Evolutionary conservation across 2,113 vertebrate genomes (phyloP).

Genomic region (Pteruthius melanotis): DNA sequence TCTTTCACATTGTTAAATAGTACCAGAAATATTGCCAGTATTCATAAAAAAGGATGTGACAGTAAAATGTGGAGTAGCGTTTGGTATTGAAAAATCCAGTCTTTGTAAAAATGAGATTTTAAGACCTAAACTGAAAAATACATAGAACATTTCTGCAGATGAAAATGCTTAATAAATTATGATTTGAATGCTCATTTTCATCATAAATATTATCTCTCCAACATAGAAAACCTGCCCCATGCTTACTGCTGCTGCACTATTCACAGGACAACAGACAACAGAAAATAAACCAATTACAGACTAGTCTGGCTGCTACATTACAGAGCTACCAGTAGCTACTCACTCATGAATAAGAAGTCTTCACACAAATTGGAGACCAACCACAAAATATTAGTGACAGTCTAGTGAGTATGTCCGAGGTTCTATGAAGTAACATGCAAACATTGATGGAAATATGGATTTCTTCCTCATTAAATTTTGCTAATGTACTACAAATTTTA

Average conservation of each 20-base stretch:
- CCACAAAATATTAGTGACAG: constrained; percentile 46
- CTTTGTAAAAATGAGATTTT: background rate
- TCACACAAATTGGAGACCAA: constrained; percentile 17
- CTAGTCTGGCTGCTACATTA: background rate
- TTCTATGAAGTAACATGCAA: background rate
- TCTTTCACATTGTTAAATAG: background rate
- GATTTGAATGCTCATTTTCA: background rate
- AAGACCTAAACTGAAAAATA: background rate
- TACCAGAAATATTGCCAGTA: background rate
- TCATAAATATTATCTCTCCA: background rate
- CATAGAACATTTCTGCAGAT: background rate
- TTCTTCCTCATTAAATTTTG: background rate
- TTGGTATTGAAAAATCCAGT: background rate
- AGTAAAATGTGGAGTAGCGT: background rate
- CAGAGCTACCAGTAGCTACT: background rate
- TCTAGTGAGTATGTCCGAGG: background rate
- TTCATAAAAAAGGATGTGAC: background rate
- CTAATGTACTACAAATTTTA: constrained; percentile 18
- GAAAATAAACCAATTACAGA: background rate
- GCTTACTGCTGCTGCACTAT: background rate
- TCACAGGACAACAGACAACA: background rate
- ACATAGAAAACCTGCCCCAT: background rate
- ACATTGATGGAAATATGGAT: background rate
- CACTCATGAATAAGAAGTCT: background rate
- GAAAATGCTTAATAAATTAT: background rate